Percentiles rank a stretch among this genome's conserved stretches.
Evolutionary conservation across 2,888 invertebrate species (phyloP).

Genomic region (Apamea monoglypha): DNA sequence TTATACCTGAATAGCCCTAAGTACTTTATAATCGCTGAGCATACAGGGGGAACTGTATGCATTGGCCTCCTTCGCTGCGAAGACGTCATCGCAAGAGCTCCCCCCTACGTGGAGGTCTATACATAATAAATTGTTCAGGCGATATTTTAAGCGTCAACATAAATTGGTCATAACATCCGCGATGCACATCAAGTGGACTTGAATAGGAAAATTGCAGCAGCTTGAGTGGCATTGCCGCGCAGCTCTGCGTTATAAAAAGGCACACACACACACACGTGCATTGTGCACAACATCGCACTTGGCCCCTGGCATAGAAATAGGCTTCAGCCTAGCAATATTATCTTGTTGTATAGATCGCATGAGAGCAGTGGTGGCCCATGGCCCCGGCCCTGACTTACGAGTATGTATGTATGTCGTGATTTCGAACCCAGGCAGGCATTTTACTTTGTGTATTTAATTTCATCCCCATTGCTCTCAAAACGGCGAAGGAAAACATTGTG

Average conservation of each 20-base stretch:
- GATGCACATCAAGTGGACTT: slow-evolving; percentile 10
- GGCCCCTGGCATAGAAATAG: too few relatives aligned
- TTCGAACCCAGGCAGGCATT: too few relatives aligned
- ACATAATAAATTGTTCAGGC: slow-evolving; percentile 23
- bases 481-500: too few relatives aligned
- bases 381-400: neutral
- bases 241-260: slow-evolving; percentile 7
- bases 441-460: neutral
- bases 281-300: neutral
- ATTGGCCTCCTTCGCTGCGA: neutral
- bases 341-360: neutral
- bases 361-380: neutral
- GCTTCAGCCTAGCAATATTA: neutral
- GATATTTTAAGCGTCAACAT: slow-evolving; percentile 19
- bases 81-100: neutral
- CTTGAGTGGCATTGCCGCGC: slow-evolving; percentile 12
- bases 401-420: too few relatives aligned
- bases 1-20: neutral
- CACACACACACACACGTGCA: neutral
- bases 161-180: slow-evolving; percentile 27
- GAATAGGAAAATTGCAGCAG: slow-evolving; percentile 45
- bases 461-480: neutral
- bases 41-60: slow-evolving; percentile 2
- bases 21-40: slow-evolving; percentile 7
- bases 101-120: slow-evolving; percentile 1